Base-by-base conservation (phyloP, 2,797 vertebrate genomes). In the Chiloscyllium punctatum region DNA sequence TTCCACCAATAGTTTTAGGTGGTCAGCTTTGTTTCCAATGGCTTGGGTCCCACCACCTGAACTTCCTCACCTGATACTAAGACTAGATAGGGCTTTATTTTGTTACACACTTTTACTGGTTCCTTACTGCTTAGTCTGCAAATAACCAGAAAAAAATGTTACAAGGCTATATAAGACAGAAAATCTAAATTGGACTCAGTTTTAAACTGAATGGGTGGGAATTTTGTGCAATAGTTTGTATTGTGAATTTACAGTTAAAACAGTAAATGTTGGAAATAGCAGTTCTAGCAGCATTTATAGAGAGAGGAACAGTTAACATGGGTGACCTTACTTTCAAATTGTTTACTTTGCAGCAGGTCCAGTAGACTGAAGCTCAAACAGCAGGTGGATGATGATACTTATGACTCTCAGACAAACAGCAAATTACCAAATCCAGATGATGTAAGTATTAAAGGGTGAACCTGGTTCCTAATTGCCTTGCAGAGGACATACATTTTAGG, bases 361-460 rank as follows among this genome's bases (percentile, higher is more conserved):
- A 95, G 95, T 16, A n/a, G 77, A 4, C 97, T 84, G 30, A 97
- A 96, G 96, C 91, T 96, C 0, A 97, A 96, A 21, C 69, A 94
- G 66, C 90, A 94, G 1, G 96, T 13, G 30, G 94, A 95, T 21
- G 97, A 96, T 96, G 97, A 97, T 96, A 97, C 97, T 74, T 97
- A 98, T 96, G 98, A 98, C 51, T 97, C 98, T 95, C 97, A 97
- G 92, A 96, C 96, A 18, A 98, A 97, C 95, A 96, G 88, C 68
- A 37, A 97, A 94, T 96, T 97, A 96, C 96, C 97, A 25, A 97
- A 97, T 62, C 98, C 98, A 16, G 97, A 98, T 95, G 98, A 97
- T 97, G 98, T 98, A 68, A 95, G 77, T 95, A 95, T 95, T 74
- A 53, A 42, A 11, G 66, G 18, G 13, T 68, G n/a, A 23, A n/a